phyloP scores from a whole-genome alignment of 2,113 vertebrate genomes.

The Etheostoma cragini region DNA sequence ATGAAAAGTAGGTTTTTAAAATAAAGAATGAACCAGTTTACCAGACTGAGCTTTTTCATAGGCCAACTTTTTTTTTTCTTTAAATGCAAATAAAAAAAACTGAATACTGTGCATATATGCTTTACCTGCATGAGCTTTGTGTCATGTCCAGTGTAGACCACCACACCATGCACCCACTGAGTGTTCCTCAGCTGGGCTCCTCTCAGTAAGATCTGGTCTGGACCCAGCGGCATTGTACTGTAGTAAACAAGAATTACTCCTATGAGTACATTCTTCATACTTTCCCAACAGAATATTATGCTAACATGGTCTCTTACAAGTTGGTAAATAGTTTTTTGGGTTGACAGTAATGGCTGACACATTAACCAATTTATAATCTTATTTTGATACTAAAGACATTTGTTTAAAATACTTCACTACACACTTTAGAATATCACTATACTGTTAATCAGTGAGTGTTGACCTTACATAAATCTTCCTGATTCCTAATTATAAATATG shows the following conservation, averaged over 20 bases:
- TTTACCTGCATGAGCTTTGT: conserved; percentile 99
- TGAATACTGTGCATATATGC: neutral
- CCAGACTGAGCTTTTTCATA: neutral
- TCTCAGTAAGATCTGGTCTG: conserved; percentile 97
- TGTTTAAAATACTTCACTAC: neutral
- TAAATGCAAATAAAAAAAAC: neutral
- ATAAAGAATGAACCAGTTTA: neutral
- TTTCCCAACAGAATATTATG: neutral
- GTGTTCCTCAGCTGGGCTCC: conserved; percentile 98
- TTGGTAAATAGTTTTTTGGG: neutral
- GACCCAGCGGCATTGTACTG: conserved; percentile 93
- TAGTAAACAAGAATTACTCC: conserved; percentile 36
- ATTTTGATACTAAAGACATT: neutral
- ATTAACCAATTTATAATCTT: neutral
- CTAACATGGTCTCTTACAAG: neutral
- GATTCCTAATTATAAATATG: conserved; percentile 6
- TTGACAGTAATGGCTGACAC: neutral
- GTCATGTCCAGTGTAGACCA: conserved; percentile 98
- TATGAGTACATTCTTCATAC: neutral
- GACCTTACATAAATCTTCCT: conserved; percentile 1
- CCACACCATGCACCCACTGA: conserved; percentile 97
- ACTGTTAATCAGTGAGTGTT: neutral
- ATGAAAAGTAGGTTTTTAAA: neutral
- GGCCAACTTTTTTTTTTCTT: neutral
- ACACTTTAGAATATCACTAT: neutral